Percentiles rank a stretch among this genome's conserved stretches.
phyloP scores from a whole-genome alignment of 2,888 invertebrate genomes.

The Caenorhabditis doughertyi region DNA sequence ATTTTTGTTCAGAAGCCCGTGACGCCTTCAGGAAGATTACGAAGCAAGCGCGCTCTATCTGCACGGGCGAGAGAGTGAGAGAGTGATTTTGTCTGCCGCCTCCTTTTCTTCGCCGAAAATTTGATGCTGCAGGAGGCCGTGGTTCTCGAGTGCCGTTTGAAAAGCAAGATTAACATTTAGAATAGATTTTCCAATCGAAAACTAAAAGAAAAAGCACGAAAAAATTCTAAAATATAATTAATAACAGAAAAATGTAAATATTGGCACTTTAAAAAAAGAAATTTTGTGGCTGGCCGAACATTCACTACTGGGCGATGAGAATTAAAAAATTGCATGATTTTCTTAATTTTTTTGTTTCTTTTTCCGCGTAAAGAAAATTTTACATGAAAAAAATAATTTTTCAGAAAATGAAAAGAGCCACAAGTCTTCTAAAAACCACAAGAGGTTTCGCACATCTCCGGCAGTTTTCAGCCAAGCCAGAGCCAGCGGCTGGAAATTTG shows the following conservation, averaged over 20 bases:
- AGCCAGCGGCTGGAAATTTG: constrained; percentile 13
- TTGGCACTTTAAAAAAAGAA: too few relatives aligned
- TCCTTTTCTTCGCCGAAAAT: too few relatives aligned
- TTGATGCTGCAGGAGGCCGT: too few relatives aligned
- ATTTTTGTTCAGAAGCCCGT: too few relatives aligned
- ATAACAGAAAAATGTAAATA: too few relatives aligned
- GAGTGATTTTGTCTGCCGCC: too few relatives aligned
- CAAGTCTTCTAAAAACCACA: constrained; percentile 10
- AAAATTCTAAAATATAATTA: background rate
- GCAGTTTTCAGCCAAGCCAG: background rate
- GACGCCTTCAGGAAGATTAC: too few relatives aligned
- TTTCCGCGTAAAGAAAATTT: background rate
- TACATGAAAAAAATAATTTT: background rate
- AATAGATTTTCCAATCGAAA: too few relatives aligned
- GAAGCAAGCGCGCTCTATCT: too few relatives aligned
- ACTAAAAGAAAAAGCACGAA: background rate
- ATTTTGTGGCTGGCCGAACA: constrained; percentile 40
- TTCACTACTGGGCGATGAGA: background rate
- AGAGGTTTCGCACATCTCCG: background rate
- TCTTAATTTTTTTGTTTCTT: background rate
- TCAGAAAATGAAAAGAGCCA: constrained; percentile 52
- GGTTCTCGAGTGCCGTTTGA: too few relatives aligned
- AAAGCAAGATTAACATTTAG: too few relatives aligned
- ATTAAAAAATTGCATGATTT: background rate
- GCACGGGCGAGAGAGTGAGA: too few relatives aligned